Conservation (phyloP, 92 coral and sea anemone species). For the Epizoanthus rinbou region DNA sequence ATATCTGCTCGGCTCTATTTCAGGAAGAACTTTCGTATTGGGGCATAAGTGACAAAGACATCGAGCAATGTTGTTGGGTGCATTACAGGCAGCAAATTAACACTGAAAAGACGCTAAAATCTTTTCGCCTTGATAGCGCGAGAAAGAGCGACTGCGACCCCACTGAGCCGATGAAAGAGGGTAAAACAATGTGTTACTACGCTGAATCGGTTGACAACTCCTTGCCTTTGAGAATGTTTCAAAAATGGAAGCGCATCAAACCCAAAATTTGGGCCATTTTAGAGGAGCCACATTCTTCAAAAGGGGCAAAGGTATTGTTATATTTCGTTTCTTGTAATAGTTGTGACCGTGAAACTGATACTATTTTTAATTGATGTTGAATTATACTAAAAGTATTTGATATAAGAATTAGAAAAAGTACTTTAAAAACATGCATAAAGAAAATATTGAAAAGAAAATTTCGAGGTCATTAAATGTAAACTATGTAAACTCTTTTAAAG, state of each 20-base stretch:
- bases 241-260: constrained; percentile 65
- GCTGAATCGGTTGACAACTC: constrained; percentile 52
- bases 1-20: constrained; percentile 81
- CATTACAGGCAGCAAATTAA: constrained; percentile 87
- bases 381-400: no score
- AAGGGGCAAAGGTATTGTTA: constrained; percentile 77
- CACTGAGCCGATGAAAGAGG: constrained; percentile 37
- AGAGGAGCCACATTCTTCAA: constrained; percentile 88
- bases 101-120: constrained; percentile 88
- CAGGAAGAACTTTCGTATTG: constrained; percentile 95
- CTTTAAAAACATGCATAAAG: no score
- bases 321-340: no score
- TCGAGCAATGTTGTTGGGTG: constrained; percentile 98
- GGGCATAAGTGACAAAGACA: constrained; percentile 94
- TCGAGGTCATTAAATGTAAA: no score
- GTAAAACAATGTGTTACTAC: constrained; percentile 28
- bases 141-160: constrained; percentile 59
- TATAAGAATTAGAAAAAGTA: no score
- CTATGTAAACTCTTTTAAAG: no score
- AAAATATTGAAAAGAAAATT: no score
- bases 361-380: no score
- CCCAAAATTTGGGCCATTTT: constrained; percentile 85
- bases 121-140: constrained; percentile 84
- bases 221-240: constrained; percentile 18
- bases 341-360: no score